Evolutionary conservation across 2,113 vertebrate species (phyloP), one percentile per base, ranked within the genome.

Genomic region (Cephalopholis sonnerati): DNA sequence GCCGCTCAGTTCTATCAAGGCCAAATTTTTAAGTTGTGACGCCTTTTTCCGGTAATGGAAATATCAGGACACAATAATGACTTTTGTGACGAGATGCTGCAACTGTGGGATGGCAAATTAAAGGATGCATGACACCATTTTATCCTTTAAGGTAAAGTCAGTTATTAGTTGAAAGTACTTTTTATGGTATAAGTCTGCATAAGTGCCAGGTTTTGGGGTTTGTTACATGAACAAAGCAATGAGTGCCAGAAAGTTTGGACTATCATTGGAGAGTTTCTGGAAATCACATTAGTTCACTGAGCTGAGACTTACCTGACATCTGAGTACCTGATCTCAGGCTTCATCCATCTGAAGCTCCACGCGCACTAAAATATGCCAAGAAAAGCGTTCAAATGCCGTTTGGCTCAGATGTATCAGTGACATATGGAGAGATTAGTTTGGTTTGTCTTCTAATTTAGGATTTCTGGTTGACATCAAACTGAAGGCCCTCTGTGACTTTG

Each of bases 1-100:
- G 91, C 93, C 78, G 90, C 90, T 94, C 92, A 94, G 92, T 93
- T 95, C 91, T 93, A 94, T 91, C 84, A 92, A 81, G 94, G 93
- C 91, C 92, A 92, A n/a, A 92, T 87, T 87, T 90, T 87, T 86
- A 87, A 81, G 87, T 90, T 70, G 85, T 84, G 89, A 87, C 0
- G 82, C 87, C 86, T 86, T 74, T 76, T 89, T 84, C 64, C 71
- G 36, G 79, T 67, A 74, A 77, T 61, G 39, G 32, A 84, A 74
- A 70, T 72, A 57, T 83, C 39, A 17, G 73, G 36, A 55, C 68
- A 82, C 55, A 81, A 71, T 39, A 68, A 29, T 13, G 7, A 51
- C 46, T 73, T 69, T 27, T 25, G 22, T 54, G 58, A 83, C 79
- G 9, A 73, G 51, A 85, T 68, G 44, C 20, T 5, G 18, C 20